These are phyloP conservation scores for Gobionotothen gibberifrons DNA, from an alignment of 2,797 vertebrate genomes.

Conservation along the genomic window DNA sequence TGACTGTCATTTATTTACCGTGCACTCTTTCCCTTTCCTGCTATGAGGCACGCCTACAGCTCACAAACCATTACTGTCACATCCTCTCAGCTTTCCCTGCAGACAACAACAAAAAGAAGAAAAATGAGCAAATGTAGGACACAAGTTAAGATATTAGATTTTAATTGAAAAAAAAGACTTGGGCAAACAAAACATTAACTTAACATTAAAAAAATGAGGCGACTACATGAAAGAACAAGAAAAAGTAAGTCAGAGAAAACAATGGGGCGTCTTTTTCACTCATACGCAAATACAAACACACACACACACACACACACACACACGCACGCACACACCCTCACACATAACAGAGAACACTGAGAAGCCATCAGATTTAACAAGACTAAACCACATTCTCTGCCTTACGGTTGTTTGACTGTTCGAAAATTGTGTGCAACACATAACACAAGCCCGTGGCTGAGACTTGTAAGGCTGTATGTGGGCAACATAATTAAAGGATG, in stretches of 20 bases:
- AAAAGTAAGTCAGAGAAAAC: constrained; percentile 51
- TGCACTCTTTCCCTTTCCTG: constrained; percentile 9
- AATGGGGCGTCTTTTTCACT: constrained; percentile 18
- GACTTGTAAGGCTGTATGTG: not conserved
- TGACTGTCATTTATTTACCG: constrained; percentile 19
- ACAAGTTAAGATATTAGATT: constrained; percentile 67
- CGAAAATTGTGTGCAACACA: constrained; percentile 28
- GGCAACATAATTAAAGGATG: constrained; percentile 17
- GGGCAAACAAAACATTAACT: constrained; percentile 76
- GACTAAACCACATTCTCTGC: constrained; percentile 24
- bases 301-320: constrained; percentile 14
- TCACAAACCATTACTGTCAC: not conserved
- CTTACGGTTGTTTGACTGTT: constrained; percentile 34
- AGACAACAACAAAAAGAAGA: constrained; percentile 7
- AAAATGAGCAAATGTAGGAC: constrained; percentile 16
- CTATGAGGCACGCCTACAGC: constrained; percentile 21
- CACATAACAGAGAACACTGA: constrained; percentile 46
- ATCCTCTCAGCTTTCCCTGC: constrained; percentile 23
- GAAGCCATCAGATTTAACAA: constrained; percentile 23
- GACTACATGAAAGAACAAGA: constrained; percentile 54
- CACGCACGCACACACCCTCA: not conserved
- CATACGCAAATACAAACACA: constrained; percentile 20
- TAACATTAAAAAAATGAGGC: constrained; percentile 69
- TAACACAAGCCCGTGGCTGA: not conserved
- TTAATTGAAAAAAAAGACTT: constrained; percentile 75